Percentiles rank a stretch among this genome's conserved stretches.
phyloP scores from a whole-genome alignment of 2,797 vertebrate species.

The Kryptopterus vitreolus region DNA sequence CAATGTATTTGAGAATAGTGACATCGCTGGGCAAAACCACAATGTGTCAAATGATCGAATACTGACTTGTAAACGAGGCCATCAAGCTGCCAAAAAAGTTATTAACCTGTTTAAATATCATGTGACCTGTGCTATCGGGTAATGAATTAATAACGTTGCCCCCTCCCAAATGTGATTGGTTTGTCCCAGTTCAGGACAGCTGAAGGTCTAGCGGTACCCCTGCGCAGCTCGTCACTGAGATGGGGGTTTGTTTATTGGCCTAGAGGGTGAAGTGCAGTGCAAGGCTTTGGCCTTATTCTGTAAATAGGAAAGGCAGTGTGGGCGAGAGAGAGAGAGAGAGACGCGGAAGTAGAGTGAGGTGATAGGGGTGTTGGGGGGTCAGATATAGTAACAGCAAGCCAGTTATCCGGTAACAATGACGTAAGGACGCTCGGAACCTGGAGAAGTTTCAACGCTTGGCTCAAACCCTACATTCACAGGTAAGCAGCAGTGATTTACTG shows the following conservation, averaged over 20 bases:
- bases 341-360: no score
- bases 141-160: background rate
- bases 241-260: conserved; percentile 37
- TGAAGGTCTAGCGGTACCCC: conserved; percentile 1
- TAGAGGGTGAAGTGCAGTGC: conserved; percentile 28
- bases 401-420: conserved; percentile 42
- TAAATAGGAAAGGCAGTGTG: conserved; percentile 38
- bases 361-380: no score
- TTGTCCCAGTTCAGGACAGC: background rate
- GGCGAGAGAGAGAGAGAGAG: background rate
- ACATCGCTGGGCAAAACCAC: background rate
- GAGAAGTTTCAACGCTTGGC: conserved; percentile 4
- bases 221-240: background rate
- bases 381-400: conserved; percentile 49
- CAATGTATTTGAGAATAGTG: background rate
- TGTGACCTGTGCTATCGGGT: background rate
- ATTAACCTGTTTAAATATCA: background rate
- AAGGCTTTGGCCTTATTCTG: conserved; percentile 33
- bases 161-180: background rate
- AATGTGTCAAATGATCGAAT: background rate
- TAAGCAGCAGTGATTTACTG: conserved; percentile 25
- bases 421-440: conserved; percentile 13
- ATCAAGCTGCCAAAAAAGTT: background rate
- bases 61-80: background rate
- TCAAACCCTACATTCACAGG: conserved; percentile 14